Evolutionary conservation across 2,888 invertebrate genomes (phyloP).

Genomic region (Leptopilina myrica): DNA sequence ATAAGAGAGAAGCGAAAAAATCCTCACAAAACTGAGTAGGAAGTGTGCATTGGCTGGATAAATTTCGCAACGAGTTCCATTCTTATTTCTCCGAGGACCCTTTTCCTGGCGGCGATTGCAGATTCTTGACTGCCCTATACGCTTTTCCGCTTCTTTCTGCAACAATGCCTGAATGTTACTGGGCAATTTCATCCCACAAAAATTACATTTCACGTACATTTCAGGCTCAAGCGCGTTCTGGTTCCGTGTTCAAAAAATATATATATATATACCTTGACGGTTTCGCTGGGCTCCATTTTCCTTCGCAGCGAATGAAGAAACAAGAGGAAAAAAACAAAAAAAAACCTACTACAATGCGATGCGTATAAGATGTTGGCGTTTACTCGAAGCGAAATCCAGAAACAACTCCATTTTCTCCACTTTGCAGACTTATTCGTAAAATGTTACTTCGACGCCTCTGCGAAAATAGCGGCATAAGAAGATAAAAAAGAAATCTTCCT

Average conservation of each 20-base stretch:
- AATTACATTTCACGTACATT: conserved; percentile 61
- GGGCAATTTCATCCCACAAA: conserved; percentile 64
- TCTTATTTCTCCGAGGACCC: conserved; percentile 65
- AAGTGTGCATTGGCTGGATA: conserved; percentile 52
- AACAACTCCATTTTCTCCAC: conserved; percentile 17
- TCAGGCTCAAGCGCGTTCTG: conserved; percentile 42
- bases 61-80: conserved; percentile 61
- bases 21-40: conserved; percentile 29
- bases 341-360: conserved; percentile 17
- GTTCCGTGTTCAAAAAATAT: neutral
- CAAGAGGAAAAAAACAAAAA: neutral
- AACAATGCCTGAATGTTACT: conserved; percentile 47
- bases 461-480: conserved; percentile 17
- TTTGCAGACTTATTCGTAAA: conserved; percentile 11
- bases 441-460: neutral
- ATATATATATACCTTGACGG: neutral
- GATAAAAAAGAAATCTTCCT: neutral
- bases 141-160: conserved; percentile 41
- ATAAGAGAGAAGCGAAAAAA: conserved; percentile 1
- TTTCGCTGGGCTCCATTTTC: conserved; percentile 24
- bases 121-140: conserved; percentile 42
- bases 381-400: conserved; percentile 44
- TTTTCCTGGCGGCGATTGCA: conserved; percentile 53
- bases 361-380: conserved; percentile 47
- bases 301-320: conserved; percentile 39